Percentiles rank a stretch among this genome's conserved stretches.
Evolutionary conservation across 2,888 invertebrate genomes (phyloP).

Genomic region (Exephanes ischioxanthus): DNA sequence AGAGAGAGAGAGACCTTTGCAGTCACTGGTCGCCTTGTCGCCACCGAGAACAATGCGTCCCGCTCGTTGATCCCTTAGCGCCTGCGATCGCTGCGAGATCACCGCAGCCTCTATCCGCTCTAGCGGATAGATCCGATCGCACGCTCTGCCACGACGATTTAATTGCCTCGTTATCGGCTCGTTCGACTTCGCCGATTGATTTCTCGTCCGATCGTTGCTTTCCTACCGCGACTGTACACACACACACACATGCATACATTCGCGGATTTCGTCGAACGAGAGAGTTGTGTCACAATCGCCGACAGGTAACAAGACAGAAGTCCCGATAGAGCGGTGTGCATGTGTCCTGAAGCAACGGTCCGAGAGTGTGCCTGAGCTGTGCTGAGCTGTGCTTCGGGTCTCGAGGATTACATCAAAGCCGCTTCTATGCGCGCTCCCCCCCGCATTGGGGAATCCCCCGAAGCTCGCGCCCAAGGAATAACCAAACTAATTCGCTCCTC

Average conservation of each 20-base stretch:
- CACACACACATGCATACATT: slow-evolving; percentile 12
- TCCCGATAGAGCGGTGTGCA: slow-evolving; percentile 15
- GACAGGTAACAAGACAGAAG: slow-evolving; percentile 39
- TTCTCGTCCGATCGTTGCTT: slow-evolving; percentile 41
- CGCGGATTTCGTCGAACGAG: slow-evolving; percentile 26
- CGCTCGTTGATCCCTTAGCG: slow-evolving; percentile 40
- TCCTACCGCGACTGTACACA: slow-evolving; percentile 12
- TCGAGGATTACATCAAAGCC: slow-evolving; percentile 23
- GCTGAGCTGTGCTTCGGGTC: not conserved
- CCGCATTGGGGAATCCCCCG: slow-evolving; percentile 21
- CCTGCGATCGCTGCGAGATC: slow-evolving; percentile 33
- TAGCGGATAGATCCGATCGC: slow-evolving; percentile 53
- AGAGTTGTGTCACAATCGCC: slow-evolving; percentile 45
- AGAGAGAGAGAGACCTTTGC: slow-evolving; percentile 44
- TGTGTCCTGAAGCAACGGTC: not conserved
- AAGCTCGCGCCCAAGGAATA: slow-evolving; percentile 18
- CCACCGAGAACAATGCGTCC: slow-evolving; percentile 52
- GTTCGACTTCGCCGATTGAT: slow-evolving; percentile 51
- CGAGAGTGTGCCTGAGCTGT: not conserved
- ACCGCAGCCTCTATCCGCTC: slow-evolving; percentile 14
- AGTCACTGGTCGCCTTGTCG: slow-evolving; percentile 24
- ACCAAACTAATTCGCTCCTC: slow-evolving; percentile 44
- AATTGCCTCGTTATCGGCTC: slow-evolving; percentile 65
- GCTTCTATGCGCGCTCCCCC: slow-evolving; percentile 7
- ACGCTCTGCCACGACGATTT: slow-evolving; percentile 54